phyloP scores from a whole-genome alignment of 2,797 vertebrate genomes.

The Scomberomorus guttatus region DNA sequence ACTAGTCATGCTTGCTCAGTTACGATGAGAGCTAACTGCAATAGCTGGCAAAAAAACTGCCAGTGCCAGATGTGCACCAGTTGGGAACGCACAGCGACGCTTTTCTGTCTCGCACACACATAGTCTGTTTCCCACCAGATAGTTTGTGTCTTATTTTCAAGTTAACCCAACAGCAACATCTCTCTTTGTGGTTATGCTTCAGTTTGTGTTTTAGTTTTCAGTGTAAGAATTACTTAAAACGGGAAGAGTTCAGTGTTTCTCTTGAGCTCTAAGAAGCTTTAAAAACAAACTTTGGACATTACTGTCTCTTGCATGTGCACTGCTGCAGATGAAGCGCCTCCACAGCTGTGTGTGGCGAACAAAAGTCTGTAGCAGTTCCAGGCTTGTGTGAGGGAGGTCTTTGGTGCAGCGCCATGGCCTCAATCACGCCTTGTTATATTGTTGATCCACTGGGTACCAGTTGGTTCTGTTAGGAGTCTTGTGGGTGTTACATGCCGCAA shows the following conservation, averaged over 20 bases:
- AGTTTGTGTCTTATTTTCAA: slow-evolving; percentile 15
- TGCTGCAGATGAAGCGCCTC: neutral
- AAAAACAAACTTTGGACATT: neutral
- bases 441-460: neutral
- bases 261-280: neutral
- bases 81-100: neutral
- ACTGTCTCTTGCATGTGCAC: slow-evolving; percentile 11
- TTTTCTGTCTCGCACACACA: neutral
- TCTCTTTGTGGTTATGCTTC: slow-evolving; percentile 72
- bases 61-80: neutral
- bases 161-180: slow-evolving; percentile 55
- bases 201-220: slow-evolving; percentile 15
- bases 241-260: neutral
- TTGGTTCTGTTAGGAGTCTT: slow-evolving; percentile 22
- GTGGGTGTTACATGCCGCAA: slow-evolving; percentile 17
- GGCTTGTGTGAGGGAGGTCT: neutral
- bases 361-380: neutral
- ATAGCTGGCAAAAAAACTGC: neutral
- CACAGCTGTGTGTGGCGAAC: neutral
- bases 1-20: slow-evolving; percentile 21
- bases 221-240: neutral
- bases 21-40: neutral
- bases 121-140: slow-evolving; percentile 18
- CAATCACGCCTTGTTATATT: neutral
- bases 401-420: slow-evolving; percentile 10